Percentiles rank a stretch among this genome's conserved stretches.
phyloP scores from a whole-genome alignment of 2,113 vertebrate genomes.

The Amphiprion ocellaris region DNA sequence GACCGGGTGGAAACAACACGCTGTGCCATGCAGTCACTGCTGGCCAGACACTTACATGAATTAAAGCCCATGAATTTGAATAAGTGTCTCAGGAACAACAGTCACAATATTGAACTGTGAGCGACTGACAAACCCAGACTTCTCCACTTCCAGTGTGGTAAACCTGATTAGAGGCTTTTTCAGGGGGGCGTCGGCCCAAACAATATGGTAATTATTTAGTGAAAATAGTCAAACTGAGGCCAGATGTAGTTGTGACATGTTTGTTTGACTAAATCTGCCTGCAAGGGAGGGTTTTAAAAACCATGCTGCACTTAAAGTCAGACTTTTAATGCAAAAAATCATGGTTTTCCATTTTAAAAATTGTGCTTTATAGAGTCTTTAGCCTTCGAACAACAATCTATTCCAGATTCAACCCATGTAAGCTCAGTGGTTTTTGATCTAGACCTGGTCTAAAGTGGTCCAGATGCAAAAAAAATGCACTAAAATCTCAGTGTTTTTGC shows the following conservation, averaged over 20 bases:
- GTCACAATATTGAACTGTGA: conserved; percentile 36
- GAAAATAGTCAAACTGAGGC: neutral
- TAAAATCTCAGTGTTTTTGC: too few species aligned
- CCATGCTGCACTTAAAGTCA: neutral
- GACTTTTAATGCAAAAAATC: neutral
- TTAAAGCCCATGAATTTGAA: conserved; percentile 45
- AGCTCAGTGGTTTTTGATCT: too few species aligned
- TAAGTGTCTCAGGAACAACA: conserved; percentile 28
- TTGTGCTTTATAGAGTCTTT: too few species aligned
- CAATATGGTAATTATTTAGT: conserved; percentile 12
- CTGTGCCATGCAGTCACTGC: conserved; percentile 18
- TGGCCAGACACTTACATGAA: conserved; percentile 48
- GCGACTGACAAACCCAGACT: neutral
- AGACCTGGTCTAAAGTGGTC: too few species aligned
- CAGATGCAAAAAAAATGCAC: too few species aligned
- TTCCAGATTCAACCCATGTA: too few species aligned
- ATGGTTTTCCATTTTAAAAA: too few species aligned
- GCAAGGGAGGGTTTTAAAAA: neutral
- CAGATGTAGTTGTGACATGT: conserved; percentile 7
- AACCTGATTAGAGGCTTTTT: conserved; percentile 25
- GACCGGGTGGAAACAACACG: conserved; percentile 20
- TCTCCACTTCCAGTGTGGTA: conserved; percentile 1
- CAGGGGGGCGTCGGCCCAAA: neutral
- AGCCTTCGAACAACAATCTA: too few species aligned
- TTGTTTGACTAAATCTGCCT: conserved; percentile 21